Percentiles rank a stretch among this genome's conserved stretches.
These are phyloP conservation scores for Anabacerthia variegaticeps DNA, from an alignment of 2,797 vertebrate genomes.

Conservation along the genomic window DNA sequence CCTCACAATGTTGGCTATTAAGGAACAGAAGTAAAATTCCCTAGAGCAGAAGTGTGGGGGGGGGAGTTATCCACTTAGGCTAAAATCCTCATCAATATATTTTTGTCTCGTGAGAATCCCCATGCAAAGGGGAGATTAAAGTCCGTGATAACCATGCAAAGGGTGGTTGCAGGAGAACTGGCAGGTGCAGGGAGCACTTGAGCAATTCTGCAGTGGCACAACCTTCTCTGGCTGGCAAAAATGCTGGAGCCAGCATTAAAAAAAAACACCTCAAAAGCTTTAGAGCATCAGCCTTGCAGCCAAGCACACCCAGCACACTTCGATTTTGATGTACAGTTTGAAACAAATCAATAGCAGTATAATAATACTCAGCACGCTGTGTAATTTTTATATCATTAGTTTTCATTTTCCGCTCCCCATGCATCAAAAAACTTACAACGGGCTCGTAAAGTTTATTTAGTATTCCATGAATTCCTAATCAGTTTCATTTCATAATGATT, in stretches of 20 bases:
- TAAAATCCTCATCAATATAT: background rate
- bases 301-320: slow-evolving; percentile 75
- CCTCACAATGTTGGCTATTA: background rate
- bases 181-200: background rate
- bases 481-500: slow-evolving; percentile 99
- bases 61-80: slow-evolving; percentile 26
- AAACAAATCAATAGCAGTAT: slow-evolving; percentile 97
- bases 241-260: slow-evolving; percentile 19
- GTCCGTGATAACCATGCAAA: background rate
- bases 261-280: slow-evolving; percentile 22
- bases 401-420: slow-evolving; percentile 88
- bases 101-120: background rate
- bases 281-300: slow-evolving; percentile 67
- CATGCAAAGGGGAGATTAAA: background rate
- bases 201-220: background rate
- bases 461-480: slow-evolving; percentile 99
- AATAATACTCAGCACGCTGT: slow-evolving; percentile 95
- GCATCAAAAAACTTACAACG: slow-evolving; percentile 88
- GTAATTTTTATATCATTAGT: slow-evolving; percentile 99
- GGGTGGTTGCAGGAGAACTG: background rate
- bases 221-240: background rate
- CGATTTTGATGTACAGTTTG: slow-evolving; percentile 94
- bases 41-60: background rate
- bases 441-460: slow-evolving; percentile 97
- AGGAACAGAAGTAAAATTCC: slow-evolving; percentile 53